These are phyloP conservation scores for Aix galericulata DNA, from an alignment of 2,113 vertebrate species.

Conservation along the genomic window DNA sequence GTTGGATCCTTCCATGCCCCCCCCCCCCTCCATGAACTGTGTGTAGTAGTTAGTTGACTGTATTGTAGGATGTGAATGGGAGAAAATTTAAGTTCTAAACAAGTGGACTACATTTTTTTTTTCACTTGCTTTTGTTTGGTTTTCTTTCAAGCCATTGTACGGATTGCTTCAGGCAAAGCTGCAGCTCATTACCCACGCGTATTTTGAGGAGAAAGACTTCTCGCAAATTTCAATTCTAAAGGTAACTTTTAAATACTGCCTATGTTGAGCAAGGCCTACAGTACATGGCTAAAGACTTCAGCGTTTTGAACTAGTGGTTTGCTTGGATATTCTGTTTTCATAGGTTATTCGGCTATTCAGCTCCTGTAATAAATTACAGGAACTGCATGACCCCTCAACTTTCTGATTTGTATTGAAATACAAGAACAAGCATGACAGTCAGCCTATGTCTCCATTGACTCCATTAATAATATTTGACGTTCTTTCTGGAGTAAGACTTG, in stretches of 20 bases:
- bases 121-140: conserved; percentile 18
- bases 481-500: neutral
- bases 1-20: neutral
- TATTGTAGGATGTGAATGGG: neutral
- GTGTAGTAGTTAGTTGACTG: neutral
- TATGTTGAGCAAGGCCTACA: neutral
- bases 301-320: neutral
- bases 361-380: neutral
- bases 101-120: neutral
- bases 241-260: conserved; percentile 72
- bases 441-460: neutral
- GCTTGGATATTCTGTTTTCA: neutral
- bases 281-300: neutral
- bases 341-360: neutral
- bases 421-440: neutral
- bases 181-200: conserved; percentile 97
- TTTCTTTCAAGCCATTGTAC: conserved; percentile 87
- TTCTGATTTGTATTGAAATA: neutral
- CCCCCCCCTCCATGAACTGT: neutral
- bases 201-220: conserved; percentile 99
- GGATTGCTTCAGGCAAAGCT: conserved; percentile 97
- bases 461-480: neutral
- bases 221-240: conserved; percentile 98
- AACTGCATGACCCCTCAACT: neutral
- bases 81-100: neutral